Base-by-base conservation (phyloP, 2,797 vertebrate genomes). In the Pseudomugil gertrudae region DNA sequence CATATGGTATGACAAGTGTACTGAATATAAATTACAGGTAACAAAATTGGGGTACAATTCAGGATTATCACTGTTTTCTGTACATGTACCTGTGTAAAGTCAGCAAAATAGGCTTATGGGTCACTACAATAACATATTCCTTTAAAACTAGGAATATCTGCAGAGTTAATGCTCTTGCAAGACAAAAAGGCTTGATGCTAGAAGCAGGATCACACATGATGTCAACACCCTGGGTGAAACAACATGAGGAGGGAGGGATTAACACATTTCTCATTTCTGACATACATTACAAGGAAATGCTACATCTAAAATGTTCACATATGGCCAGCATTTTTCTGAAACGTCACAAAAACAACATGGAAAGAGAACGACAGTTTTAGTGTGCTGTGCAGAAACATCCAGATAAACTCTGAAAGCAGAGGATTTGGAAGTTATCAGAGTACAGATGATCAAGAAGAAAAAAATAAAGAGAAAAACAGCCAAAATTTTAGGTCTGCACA, bases 21-120 rank as follows among this genome's bases (percentile, higher is more conserved):
- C 57, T 76, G 84, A 85, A 71, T 81, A 87, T 85, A 85, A 92
- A 90, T 89, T 79, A 91, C 77, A 86, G 45, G 71, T 76, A 69
- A 76, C 74, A 83, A 83, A 74, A 84, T 78, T 4, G 24, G 66
- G 64, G 35, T 87, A 87, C 84, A 90, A 70, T 76, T 85, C 69
- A 86, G 74, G 56, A 85, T 71, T 72, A 65, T 84, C 73, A 77
- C 66, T 60, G 52, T 78, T 84, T 64, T 83, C 86, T 91, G 82
- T 90, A 90, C 84, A 87, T 78, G 90, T 90, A 91, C 89, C 92
- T 90, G 85, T 90, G 80, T 86, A 79, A 85, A 89, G 89, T 84
- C 80, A 77, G 80, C 74, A 87, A 86, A 75, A 62, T 74, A 70
- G 71, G 76, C 63, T 80, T 75, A 85, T 66, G 76, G 74, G 61